A percentile compares a stretch with the other conserved stretches of the same genome.
Conservation (phyloP, 2,888 invertebrate genomes). For the Altica lythri region DNA sequence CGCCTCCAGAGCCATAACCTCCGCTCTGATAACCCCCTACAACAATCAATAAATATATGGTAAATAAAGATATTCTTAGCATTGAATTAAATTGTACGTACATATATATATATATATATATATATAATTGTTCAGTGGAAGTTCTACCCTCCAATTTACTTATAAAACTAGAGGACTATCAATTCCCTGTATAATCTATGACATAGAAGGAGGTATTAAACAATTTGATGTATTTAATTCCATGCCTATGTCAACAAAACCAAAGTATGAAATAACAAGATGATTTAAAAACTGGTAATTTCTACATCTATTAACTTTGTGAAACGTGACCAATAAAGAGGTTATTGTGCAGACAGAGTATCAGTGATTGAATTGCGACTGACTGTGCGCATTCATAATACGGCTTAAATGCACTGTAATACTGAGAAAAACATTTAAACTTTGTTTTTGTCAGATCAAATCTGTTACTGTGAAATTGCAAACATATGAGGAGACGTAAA, state of each 20-base stretch:
- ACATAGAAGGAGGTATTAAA: slow-evolving; percentile 52
- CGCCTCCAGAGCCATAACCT: slow-evolving; percentile 29
- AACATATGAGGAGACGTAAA: too few species aligned
- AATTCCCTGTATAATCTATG: slow-evolving; percentile 49
- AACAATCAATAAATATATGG: background rate
- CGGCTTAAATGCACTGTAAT: too few species aligned
- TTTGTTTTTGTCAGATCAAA: too few species aligned
- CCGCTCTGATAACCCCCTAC: slow-evolving; percentile 37
- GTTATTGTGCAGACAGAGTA: too few species aligned
- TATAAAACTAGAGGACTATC: slow-evolving; percentile 54
- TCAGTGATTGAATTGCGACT: too few species aligned
- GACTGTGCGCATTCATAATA: too few species aligned
- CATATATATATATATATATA: too few species aligned
- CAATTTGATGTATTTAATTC: slow-evolving; percentile 42
- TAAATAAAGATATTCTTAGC: background rate
- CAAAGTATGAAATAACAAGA: background rate
- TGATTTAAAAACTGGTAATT: background rate
- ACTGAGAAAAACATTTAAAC: too few species aligned
- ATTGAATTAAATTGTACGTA: background rate
- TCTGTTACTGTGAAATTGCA: too few species aligned
- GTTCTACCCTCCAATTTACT: slow-evolving; percentile 52
- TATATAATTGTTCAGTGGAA: slow-evolving; percentile 49
- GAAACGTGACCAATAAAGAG: too few species aligned
- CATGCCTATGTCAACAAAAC: slow-evolving; percentile 55
- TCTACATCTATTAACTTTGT: background rate